Percentiles rank a stretch among this genome's conserved stretches.
Conservation (phyloP, 2,888 invertebrate species). For the Tinea trinotella region DNA sequence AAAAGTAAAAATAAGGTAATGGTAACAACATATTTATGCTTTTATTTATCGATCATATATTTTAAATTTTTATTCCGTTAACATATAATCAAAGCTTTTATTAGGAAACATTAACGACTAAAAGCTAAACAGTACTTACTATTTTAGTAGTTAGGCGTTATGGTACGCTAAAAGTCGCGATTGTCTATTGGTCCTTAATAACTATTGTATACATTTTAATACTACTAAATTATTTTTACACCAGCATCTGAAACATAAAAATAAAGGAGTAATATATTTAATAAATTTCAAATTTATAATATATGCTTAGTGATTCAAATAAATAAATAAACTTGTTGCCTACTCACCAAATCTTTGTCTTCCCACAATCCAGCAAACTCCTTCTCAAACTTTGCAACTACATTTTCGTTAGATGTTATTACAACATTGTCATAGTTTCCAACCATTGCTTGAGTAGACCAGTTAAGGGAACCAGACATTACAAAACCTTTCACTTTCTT, state of each 20-base stretch:
- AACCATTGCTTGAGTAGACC: slow-evolving; percentile 80
- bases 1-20: not conserved
- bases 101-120: no score
- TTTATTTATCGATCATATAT: no score
- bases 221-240: no score
- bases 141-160: no score
- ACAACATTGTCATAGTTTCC: slow-evolving; percentile 81
- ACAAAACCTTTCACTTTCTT: slow-evolving; percentile 59
- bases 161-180: no score
- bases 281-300: not conserved
- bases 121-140: no score
- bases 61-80: no score
- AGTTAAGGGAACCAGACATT: slow-evolving; percentile 82
- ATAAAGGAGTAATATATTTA: no score
- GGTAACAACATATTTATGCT: no score
- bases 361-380: slow-evolving; percentile 78
- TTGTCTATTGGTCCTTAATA: no score
- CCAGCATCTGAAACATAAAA: not conserved
- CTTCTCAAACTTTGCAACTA: slow-evolving; percentile 68
- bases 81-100: no score
- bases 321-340: not conserved
- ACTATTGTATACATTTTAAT: no score
- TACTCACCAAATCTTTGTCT: slow-evolving; percentile 53
- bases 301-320: not conserved
- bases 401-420: slow-evolving; percentile 70